These are phyloP conservation scores for Yponomeuta malinellus DNA, from an alignment of 2,888 invertebrate species.

Conservation along the genomic window DNA sequence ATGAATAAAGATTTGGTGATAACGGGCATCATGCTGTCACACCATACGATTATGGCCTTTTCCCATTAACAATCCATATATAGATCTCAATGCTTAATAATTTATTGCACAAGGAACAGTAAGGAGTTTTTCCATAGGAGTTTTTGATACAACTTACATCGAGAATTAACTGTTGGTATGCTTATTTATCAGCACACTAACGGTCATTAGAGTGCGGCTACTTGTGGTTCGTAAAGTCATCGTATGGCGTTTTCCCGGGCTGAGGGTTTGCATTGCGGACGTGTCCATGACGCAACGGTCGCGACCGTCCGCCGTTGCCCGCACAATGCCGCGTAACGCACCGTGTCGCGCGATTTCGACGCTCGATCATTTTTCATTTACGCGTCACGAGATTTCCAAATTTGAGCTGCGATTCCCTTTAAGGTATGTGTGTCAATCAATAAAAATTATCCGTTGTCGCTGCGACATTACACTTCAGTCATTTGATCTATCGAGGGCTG, in stretches of 20 bases:
- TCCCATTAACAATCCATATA: not conserved
- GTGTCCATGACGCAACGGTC: slow-evolving; percentile 64
- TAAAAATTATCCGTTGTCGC: not conserved
- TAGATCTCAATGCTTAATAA: not conserved
- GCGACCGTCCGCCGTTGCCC: slow-evolving; percentile 52
- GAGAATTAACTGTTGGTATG: no score
- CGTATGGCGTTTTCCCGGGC: not conserved
- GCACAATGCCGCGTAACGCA: slow-evolving; percentile 71
- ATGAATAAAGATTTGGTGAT: not conserved
- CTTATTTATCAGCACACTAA: no score
- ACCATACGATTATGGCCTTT: not conserved
- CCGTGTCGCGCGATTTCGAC: slow-evolving; percentile 68
- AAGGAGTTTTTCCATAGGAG: no score
- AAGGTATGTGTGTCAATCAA: slow-evolving; percentile 27
- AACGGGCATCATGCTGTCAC: not conserved
- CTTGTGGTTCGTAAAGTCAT: not conserved
- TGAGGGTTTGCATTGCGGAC: slow-evolving; percentile 24
- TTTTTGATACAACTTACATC: no score
- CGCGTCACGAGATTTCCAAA: slow-evolving; percentile 25
- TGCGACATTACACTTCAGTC: not conserved
- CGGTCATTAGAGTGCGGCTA: not conserved
- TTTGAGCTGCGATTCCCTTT: slow-evolving; percentile 37
- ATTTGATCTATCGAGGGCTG: not conserved
- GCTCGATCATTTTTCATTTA: slow-evolving; percentile 68
- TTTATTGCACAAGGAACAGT: no score